Evolutionary conservation across 2,888 invertebrate species (phyloP).

Genomic region (Sarcophaga caerulescens): DNA sequence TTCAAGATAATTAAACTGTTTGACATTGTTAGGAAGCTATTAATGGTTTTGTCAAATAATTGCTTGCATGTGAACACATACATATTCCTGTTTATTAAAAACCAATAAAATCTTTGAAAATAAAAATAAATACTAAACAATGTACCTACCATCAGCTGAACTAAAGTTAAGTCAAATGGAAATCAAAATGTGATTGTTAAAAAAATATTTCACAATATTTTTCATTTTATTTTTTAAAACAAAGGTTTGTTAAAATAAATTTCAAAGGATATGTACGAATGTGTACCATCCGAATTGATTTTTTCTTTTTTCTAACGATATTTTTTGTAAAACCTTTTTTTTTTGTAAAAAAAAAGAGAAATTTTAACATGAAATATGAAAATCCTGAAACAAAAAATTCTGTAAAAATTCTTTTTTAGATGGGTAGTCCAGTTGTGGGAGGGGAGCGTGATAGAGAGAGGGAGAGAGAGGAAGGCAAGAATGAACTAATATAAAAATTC

Average conservation of each 20-base stretch:
- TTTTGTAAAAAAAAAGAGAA: conserved; percentile 11
- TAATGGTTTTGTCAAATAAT: conserved; percentile 32
- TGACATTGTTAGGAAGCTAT: background rate
- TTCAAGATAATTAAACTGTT: background rate
- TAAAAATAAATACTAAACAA: background rate
- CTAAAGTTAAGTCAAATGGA: conserved; percentile 62
- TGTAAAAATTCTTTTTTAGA: conserved; percentile 43
- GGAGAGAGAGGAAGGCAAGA: conserved; percentile 7
- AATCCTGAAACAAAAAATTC: conserved; percentile 15
- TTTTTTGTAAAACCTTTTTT: conserved; percentile 33
- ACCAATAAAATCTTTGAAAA: conserved; percentile 24
- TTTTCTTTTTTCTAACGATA: background rate
- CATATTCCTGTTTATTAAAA: conserved; percentile 59
- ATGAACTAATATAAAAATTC: conserved; percentile 64
- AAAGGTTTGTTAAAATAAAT: conserved; percentile 26
- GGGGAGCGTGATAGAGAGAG: too few relatives aligned
- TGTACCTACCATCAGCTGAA: conserved; percentile 20
- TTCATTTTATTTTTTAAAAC: background rate
- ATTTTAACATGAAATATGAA: conserved; percentile 40
- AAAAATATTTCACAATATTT: conserved; percentile 19
- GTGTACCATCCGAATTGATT: background rate
- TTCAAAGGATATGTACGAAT: conserved; percentile 33
- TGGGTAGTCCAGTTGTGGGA: background rate
- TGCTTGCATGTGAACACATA: conserved; percentile 48
- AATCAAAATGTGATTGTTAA: conserved; percentile 63